phyloP scores from a whole-genome alignment of 2,113 vertebrate genomes.

The Pogona vitticeps region DNA sequence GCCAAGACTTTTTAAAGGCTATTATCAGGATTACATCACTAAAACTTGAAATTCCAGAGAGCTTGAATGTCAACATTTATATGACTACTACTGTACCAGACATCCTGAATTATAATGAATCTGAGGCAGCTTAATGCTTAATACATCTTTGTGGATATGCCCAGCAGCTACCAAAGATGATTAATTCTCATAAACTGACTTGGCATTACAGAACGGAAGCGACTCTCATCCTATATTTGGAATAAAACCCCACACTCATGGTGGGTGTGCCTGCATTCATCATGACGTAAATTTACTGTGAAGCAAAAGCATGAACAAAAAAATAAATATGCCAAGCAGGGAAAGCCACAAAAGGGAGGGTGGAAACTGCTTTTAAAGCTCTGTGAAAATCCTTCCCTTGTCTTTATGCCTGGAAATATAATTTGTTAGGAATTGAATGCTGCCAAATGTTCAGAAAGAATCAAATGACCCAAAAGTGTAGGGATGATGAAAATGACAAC shows the following conservation, averaged over 20 bases:
- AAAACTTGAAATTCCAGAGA: constrained; percentile 6
- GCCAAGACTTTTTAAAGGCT: background rate
- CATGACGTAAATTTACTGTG: constrained; percentile 5
- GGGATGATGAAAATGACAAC: background rate
- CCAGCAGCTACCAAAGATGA: background rate
- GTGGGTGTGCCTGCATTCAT: background rate
- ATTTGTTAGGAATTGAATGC: background rate
- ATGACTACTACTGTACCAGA: constrained; percentile 1
- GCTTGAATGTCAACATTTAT: constrained; percentile 30
- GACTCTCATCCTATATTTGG: background rate
- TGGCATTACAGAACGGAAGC: background rate
- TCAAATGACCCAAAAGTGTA: background rate
- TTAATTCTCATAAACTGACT: constrained; percentile 12
- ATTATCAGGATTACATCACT: constrained; percentile 25
- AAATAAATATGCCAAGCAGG: constrained; percentile 29
- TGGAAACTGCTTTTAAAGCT: constrained; percentile 41
- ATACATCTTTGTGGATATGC: background rate
- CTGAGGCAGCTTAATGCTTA: background rate
- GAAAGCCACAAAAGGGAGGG: constrained; percentile 45
- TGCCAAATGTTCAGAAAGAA: background rate
- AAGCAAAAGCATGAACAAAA: background rate
- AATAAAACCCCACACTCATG: background rate
- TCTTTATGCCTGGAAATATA: constrained; percentile 47
- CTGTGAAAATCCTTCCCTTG: constrained; percentile 52
- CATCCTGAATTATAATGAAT: constrained; percentile 15